Evolutionary conservation across 2,888 invertebrate species (phyloP), one percentile per base, ranked within the genome.

Genomic region (Ctenicera cuprea): DNA sequence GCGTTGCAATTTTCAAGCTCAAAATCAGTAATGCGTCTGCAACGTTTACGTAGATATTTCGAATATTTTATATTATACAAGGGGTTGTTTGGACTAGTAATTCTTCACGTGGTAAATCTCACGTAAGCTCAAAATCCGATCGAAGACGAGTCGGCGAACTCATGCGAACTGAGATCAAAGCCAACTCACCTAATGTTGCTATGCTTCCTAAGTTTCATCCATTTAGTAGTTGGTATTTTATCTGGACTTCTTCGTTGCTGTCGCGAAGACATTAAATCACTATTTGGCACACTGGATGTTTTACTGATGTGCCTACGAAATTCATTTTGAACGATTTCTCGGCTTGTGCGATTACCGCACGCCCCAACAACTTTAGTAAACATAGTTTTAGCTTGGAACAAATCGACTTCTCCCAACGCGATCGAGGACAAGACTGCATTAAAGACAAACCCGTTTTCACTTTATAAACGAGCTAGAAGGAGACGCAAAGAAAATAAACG

Each of bases 221-320:
- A 87, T 79, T 82, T 83, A 30, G 79, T 80, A 3, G 78, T 75
- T 3, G 65, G 30, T 37, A 37, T 54, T 62, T 71, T 71, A 33
- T 22, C 41, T 9, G 61, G 48, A 16, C 20, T 26, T 7, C 30
- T 71, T 22, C 68, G 63, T 65, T 83, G 83, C 62, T 89, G 85
- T 67, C 89, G 87, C 0, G 89, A 88, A 12, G 88, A 88, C 87
- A 91, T 89, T 20, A 89, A 89, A 82, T 91, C 91, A 64, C 90
- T 91, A 83, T 91, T 91, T 12, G 90, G 89, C 57, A 89, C 89
- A 82, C 90, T 90, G 16, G 90, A 89, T 0, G 91, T 91, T 85
- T 90, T 91, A 85, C 90, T 90, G 78, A 91, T 91, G 74, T 88
- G 79, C 52, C 86, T 38, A 4, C 18, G 4, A 14, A 73, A 9